phyloP scores from a whole-genome alignment of 1,140 invertebrate species.

The Halotydeus destructor region DNA sequence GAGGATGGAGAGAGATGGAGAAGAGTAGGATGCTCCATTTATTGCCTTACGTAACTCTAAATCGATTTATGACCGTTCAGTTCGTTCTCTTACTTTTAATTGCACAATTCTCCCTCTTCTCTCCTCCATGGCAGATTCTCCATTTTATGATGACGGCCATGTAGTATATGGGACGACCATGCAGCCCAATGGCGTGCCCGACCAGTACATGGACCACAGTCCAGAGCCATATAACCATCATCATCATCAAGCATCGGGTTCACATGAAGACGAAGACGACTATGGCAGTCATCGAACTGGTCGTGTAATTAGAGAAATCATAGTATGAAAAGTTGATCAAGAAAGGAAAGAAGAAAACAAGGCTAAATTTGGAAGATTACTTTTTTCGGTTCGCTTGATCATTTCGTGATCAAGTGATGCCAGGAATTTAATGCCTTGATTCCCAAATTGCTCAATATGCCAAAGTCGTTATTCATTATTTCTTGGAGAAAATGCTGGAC shows the following conservation, averaged over 20 bases:
- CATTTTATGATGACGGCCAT: slow-evolving; percentile 74
- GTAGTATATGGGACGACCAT: slow-evolving; percentile 81
- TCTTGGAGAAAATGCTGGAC: too few relatives aligned
- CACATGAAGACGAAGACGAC: not conserved
- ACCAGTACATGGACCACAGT: slow-evolving; percentile 1
- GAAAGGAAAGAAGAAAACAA: too few relatives aligned
- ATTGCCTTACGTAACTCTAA: slow-evolving; percentile 39
- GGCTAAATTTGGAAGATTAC: too few relatives aligned
- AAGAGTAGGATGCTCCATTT: not conserved
- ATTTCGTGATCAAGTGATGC: too few relatives aligned
- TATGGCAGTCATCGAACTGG: slow-evolving; percentile 35
- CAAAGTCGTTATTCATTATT: too few relatives aligned
- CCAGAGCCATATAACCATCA: not conserved
- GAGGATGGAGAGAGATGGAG: not conserved
- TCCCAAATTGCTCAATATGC: too few relatives aligned
- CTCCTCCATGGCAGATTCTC: slow-evolving; percentile 46
- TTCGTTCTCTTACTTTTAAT: slow-evolving; percentile 4
- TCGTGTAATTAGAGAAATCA: slow-evolving; percentile 76
- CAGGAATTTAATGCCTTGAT: too few relatives aligned
- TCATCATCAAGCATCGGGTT: not conserved
- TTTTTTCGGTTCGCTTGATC: too few relatives aligned
- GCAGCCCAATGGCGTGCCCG: slow-evolving; percentile 26
- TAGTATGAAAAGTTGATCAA: slow-evolving; percentile 65
- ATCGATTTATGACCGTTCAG: slow-evolving; percentile 24
- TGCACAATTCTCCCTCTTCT: slow-evolving; percentile 6